These are phyloP conservation scores for Troilus luridus DNA, from an alignment of 2,888 invertebrate species.

Conservation along the genomic window DNA sequence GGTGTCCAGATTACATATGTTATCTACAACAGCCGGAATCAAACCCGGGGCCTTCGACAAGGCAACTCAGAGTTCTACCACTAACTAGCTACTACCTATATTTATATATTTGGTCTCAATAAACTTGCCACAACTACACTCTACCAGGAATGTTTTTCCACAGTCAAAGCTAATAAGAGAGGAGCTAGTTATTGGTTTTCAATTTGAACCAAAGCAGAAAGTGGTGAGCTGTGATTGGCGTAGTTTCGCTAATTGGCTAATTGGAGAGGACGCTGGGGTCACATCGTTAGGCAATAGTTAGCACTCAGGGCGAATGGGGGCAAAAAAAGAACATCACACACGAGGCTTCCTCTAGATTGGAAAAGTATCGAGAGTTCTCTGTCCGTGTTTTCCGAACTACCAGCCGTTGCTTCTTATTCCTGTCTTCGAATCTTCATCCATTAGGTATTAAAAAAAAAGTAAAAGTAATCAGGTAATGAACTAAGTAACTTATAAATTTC, in stretches of 20 bases:
- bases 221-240: not conserved
- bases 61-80: too few species aligned
- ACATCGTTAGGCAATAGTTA: conserved; percentile 16
- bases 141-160: not conserved
- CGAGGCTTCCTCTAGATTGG: not conserved
- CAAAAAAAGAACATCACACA: not conserved
- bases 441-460: too few species aligned
- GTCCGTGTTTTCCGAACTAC: not conserved
- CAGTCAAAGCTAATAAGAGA: not conserved
- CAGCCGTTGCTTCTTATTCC: too few species aligned
- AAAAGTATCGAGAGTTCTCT: not conserved
- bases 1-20: too few species aligned
- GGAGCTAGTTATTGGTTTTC: not conserved
- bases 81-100: too few species aligned
- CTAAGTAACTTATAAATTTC: too few species aligned
- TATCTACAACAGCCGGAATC: too few species aligned
- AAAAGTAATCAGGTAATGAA: too few species aligned
- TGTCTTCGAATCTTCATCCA: too few species aligned
- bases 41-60: too few species aligned
- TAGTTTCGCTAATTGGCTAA: not conserved
- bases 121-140: not conserved
- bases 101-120: too few species aligned
- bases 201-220: not conserved
- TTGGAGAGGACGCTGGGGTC: not conserved
- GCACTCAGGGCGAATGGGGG: not conserved